A percentile compares a stretch with the other conserved stretches of the same genome.
phyloP scores from a whole-genome alignment of 2,888 invertebrate species.

The Drosophila histrio region DNA sequence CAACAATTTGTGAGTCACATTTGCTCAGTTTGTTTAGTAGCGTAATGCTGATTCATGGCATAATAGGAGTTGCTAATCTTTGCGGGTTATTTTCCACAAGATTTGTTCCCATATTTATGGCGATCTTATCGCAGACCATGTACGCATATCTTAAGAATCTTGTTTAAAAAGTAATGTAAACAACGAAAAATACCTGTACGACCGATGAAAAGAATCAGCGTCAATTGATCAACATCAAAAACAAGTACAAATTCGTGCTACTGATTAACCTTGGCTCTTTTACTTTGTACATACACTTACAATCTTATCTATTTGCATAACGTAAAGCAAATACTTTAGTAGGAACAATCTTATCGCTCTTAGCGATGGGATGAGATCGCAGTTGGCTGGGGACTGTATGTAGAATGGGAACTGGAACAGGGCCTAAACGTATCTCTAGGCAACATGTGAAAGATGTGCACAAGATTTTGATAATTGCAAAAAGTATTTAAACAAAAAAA shows the following conservation, averaged over 20 bases:
- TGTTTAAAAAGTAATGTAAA: not conserved
- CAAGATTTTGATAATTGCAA: slow-evolving; percentile 43
- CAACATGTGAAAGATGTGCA: slow-evolving; percentile 24
- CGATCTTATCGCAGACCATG: slow-evolving; percentile 27
- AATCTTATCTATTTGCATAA: slow-evolving; percentile 37
- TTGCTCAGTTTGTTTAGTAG: not conserved
- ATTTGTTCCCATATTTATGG: not conserved
- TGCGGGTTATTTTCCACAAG: slow-evolving; percentile 27
- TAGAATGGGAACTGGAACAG: not conserved
- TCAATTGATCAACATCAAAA: slow-evolving; percentile 13
- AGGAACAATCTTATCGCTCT: slow-evolving; percentile 19
- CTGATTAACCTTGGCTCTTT: slow-evolving; percentile 8
- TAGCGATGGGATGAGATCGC: not conserved
- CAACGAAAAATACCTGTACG: not conserved
- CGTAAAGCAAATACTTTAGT: not conserved
- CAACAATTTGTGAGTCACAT: not conserved
- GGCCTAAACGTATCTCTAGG: not conserved
- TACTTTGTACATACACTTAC: not conserved
- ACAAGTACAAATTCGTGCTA: not conserved
- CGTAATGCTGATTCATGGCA: not conserved
- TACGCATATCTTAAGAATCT: not conserved
- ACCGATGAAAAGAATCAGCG: not conserved
- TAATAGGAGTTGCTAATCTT: slow-evolving; percentile 6
- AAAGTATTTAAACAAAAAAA: slow-evolving; percentile 1
- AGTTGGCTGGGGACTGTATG: not conserved